Evolutionary conservation across 2,888 invertebrate species (phyloP), one percentile per base, ranked within the genome.

Genomic region (Ophion ventricosus): DNA sequence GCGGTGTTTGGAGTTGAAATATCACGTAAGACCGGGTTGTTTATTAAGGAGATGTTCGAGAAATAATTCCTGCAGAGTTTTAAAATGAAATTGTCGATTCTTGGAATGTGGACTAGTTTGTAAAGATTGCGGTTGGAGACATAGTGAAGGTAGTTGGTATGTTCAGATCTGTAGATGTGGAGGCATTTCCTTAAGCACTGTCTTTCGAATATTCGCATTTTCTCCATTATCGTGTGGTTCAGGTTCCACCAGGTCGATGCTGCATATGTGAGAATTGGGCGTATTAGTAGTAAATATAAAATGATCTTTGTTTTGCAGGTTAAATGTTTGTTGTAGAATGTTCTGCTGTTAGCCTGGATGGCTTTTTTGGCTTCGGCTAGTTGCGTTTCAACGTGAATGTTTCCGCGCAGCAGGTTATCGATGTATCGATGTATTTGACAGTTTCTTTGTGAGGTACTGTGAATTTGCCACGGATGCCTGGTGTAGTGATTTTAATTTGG

Each of bases 381-480:
- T 40, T 84, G 80, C 0, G n/a, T 54, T 1, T 77, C 74, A 14
- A 70, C 17, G 23, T 77, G 63, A 8, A 56, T 72, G 17, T 69
- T 70, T 1, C 67, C 75, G 17, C 76, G 8, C 7, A 81, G 64
- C 0, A 59, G 59, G 2, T 59, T 20, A 1, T 80, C 75, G 29
- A 80, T 23, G 5, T 25, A 0, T 80, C 83, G 8, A 83, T 43
- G 49, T 83, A 83, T 70, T 75, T 79, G 1, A 83, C 80, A 0
- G 43, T 14, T 2, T 75, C 63, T 49, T 59, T 73, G 10, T 66
- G 78, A 0, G 82, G 82, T 2, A 80, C 29, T 1, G 8, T 3
- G 2, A 11, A 11, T 56, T 66, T 79, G 1, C 1, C 1, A 7
- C 25, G 5, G 2, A 67, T 57, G 35, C 23, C 20, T 25, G 59